phyloP scores from a whole-genome alignment of 2,888 invertebrate genomes.

The Timandra comae region DNA sequence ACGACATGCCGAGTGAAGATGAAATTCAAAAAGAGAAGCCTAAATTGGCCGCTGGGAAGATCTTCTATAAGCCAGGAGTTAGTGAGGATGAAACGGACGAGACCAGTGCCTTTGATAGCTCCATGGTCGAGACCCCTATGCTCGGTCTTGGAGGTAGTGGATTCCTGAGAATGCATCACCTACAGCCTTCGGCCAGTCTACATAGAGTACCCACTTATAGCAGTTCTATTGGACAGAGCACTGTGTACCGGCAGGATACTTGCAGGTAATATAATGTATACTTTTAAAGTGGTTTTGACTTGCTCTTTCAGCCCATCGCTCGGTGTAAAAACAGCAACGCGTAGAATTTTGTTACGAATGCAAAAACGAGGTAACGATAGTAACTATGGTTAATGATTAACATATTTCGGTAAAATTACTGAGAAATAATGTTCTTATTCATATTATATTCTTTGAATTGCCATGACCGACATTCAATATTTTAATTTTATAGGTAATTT shows the following conservation, averaged over 20 bases:
- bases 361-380: no score
- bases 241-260: slow-evolving; percentile 72
- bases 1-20: slow-evolving; percentile 59
- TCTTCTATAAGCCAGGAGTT: slow-evolving; percentile 67
- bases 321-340: no score
- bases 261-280: slow-evolving; percentile 59
- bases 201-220: slow-evolving; percentile 78
- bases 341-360: no score
- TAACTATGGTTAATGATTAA: no score
- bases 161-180: slow-evolving; percentile 46
- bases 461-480: no score
- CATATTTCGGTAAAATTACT: no score
- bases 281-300: no score
- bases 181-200: slow-evolving; percentile 65
- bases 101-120: slow-evolving; percentile 66
- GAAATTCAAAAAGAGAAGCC: slow-evolving; percentile 32
- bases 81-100: slow-evolving; percentile 68
- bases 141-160: slow-evolving; percentile 45
- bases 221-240: slow-evolving; percentile 77
- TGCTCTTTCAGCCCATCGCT: no score
- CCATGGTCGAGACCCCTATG: slow-evolving; percentile 64
- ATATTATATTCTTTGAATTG: no score
- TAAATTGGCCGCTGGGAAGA: slow-evolving; percentile 53
- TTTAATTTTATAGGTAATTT: no score
- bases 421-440: no score